Evolutionary conservation across 2,113 vertebrate species (phyloP).

Genomic region (Callionymus lyra): DNA sequence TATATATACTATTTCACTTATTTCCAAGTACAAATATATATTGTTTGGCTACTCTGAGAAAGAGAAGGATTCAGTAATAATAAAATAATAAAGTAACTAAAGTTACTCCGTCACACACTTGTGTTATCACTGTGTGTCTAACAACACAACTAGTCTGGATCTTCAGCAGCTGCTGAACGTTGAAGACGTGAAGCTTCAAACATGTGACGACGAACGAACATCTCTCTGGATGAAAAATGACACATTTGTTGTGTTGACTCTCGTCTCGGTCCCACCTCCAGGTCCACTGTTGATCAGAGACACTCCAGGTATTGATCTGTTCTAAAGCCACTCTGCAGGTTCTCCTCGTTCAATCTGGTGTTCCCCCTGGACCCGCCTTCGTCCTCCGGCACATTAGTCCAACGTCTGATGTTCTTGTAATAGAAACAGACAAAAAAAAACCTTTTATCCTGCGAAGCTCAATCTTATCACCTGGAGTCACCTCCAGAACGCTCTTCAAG

Average conservation of each 20-base stretch:
- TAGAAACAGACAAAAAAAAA: constrained; percentile 66
- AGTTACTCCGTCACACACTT: no score
- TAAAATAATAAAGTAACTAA: no score
- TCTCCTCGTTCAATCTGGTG: constrained; percentile 25
- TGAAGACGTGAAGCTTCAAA: no score
- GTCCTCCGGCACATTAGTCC: constrained; percentile 27
- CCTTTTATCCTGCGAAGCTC: constrained; percentile 43
- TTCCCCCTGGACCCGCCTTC: constrained; percentile 33
- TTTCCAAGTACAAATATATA: no score
- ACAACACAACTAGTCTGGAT: no score
- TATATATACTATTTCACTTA: no score
- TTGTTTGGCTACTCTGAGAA: no score
- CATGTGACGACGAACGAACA: no score
- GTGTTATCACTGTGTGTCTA: no score
- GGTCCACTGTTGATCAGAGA: constrained; percentile 39
- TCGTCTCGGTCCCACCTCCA: constrained; percentile 48
- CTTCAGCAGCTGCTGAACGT: no score
- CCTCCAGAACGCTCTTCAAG: constrained; percentile 17
- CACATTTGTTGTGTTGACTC: constrained; percentile 42
- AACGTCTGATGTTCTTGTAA: constrained; percentile 38
- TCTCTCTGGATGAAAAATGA: constrained; percentile 4
- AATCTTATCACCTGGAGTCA: constrained; percentile 55
- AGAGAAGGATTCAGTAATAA: no score
- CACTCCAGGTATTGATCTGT: constrained; percentile 51
- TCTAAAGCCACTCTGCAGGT: constrained; percentile 40